phyloP scores from a whole-genome alignment of 2,113 vertebrate species.

The Seriola quinqueradiata region DNA sequence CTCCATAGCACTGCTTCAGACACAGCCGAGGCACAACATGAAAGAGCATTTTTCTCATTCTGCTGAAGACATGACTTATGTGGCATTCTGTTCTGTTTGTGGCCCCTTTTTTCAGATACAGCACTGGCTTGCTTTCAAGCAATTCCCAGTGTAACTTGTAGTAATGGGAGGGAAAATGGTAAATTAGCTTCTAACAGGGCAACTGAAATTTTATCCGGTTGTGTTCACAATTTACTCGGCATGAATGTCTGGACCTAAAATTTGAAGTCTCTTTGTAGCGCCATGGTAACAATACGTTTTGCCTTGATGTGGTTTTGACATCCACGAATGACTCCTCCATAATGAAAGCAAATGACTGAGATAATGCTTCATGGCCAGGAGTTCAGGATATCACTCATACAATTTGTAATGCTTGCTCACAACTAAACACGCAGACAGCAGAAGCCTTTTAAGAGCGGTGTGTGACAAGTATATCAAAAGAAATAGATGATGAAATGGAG shows the following conservation, averaged over 20 bases:
- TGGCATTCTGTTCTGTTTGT: constrained; percentile 20
- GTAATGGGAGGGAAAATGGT: constrained; percentile 22
- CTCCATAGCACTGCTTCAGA: constrained; percentile 4
- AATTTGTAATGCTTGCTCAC: constrained; percentile 55
- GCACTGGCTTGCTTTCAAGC: constrained; percentile 6
- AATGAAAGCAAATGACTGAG: constrained; percentile 61
- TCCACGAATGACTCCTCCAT: constrained; percentile 55
- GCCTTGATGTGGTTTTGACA: constrained; percentile 70
- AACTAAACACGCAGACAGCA: constrained; percentile 20
- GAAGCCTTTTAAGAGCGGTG: not conserved
- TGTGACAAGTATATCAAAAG: constrained; percentile 23
- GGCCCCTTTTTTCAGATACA: constrained; percentile 3
- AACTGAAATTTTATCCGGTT: constrained; percentile 26
- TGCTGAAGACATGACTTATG: constrained; percentile 42
- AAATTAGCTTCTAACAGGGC: constrained; percentile 29
- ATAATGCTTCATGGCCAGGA: constrained; percentile 60
- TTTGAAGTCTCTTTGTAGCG: constrained; percentile 20
- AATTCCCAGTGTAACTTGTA: not conserved
- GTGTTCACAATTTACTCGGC: constrained; percentile 27
- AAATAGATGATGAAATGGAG: not conserved
- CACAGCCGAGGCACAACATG: constrained; percentile 16
- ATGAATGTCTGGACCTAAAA: constrained; percentile 43
- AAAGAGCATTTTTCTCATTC: constrained; percentile 56
- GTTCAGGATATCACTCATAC: constrained; percentile 57
- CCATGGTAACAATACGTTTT: not conserved